Conservation (phyloP, 2,888 invertebrate species). For the Psylliodes chrysocephalus region DNA sequence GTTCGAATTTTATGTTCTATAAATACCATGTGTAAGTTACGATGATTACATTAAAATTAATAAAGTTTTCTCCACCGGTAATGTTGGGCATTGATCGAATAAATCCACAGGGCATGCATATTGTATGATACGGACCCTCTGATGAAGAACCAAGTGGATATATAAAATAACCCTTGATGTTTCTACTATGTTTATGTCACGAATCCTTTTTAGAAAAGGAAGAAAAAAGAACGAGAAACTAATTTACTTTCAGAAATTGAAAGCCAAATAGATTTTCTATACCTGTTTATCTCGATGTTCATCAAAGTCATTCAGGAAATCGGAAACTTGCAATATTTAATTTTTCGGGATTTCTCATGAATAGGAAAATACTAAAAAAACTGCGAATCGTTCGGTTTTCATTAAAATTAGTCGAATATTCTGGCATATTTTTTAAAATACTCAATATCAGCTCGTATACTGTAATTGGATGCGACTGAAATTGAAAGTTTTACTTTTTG, state of each 20-base stretch:
- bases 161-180: conserved; percentile 32
- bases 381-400: neutral
- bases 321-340: too few relatives aligned
- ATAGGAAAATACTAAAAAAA: too few relatives aligned
- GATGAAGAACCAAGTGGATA: conserved; percentile 26
- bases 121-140: conserved; percentile 22
- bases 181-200: conserved; percentile 25
- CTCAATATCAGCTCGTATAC: too few relatives aligned
- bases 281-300: neutral
- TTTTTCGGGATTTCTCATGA: too few relatives aligned
- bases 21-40: conserved; percentile 9
- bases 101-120: conserved; percentile 20
- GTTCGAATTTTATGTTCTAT: neutral
- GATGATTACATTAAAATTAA: conserved; percentile 21
- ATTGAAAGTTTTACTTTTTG: too few relatives aligned
- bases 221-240: neutral
- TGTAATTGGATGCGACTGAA: too few relatives aligned
- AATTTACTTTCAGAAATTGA: conserved; percentile 6
- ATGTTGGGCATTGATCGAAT: conserved; percentile 16
- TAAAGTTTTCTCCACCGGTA: conserved; percentile 10
- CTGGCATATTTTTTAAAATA: too few relatives aligned
- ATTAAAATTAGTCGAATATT: too few relatives aligned
- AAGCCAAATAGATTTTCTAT: neutral
- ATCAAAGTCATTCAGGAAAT: neutral
- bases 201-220: conserved; percentile 16